Evolutionary conservation across 2,113 vertebrate genomes (phyloP).

Genomic region (Potamarius usumacintae): DNA sequence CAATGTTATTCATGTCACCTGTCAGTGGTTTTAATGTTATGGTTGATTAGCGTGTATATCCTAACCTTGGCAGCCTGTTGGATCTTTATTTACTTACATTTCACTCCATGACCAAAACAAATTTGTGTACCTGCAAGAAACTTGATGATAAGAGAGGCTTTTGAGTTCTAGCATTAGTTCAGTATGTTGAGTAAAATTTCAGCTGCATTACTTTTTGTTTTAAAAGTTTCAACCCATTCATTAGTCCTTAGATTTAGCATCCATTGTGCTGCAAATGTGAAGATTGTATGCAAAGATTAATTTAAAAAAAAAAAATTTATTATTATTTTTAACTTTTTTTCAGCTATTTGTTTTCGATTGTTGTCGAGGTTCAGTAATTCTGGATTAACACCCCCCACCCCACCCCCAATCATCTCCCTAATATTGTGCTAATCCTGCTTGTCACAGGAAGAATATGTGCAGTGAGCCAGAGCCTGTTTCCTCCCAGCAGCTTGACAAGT

Average conservation of each 20-base stretch:
- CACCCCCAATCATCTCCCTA: not conserved
- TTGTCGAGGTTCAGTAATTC: not conserved
- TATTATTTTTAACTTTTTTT: no score
- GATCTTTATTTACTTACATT: not conserved
- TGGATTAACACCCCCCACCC: no score
- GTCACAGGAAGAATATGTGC: not conserved
- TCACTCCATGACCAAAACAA: not conserved
- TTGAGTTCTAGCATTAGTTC: not conserved
- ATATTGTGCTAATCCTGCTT: not conserved
- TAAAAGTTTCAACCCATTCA: not conserved
- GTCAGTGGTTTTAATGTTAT: no score
- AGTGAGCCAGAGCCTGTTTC: slow-evolving; percentile 10
- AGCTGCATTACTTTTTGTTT: not conserved
- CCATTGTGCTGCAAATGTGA: not conserved
- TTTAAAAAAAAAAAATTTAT: no score
- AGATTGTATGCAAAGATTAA: not conserved
- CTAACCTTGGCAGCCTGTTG: not conserved
- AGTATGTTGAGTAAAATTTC: no score
- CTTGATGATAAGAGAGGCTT: not conserved
- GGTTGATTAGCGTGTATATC: no score
- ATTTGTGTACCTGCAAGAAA: not conserved
- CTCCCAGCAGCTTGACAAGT: not conserved
- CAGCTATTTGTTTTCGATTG: not conserved
- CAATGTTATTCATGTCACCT: no score
- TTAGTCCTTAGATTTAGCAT: not conserved